Evolutionary conservation across 2,888 invertebrate species (phyloP).

Genomic region (Watsonalla binaria): DNA sequence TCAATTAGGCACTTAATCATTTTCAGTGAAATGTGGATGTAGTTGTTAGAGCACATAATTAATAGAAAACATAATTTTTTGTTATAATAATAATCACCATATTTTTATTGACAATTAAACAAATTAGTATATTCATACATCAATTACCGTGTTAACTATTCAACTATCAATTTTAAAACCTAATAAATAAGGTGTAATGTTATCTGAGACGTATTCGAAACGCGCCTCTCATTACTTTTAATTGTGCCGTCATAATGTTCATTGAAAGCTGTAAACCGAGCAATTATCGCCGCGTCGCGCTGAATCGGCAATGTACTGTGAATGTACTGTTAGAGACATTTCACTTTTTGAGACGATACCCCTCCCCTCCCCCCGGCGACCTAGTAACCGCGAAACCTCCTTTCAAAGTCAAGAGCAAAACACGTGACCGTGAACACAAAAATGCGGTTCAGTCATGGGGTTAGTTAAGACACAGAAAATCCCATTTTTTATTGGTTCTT

Average conservation of each 20-base stretch:
- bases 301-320: conserved; percentile 45
- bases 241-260: neutral
- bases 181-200: neutral
- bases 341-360: conserved; percentile 66
- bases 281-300: conserved; percentile 18
- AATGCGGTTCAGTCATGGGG: neutral
- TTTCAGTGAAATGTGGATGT: too few species aligned
- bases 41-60: too few species aligned
- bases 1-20: too few species aligned
- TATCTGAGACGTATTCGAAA: neutral
- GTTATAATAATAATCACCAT: too few species aligned
- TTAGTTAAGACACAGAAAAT: too few species aligned
- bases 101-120: too few species aligned
- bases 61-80: too few species aligned
- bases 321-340: conserved; percentile 58
- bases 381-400: conserved; percentile 62
- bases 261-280: conserved; percentile 10
- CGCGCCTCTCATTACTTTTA: neutral
- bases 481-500: too few species aligned
- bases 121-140: too few species aligned
- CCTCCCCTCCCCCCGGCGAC: conserved; percentile 24
- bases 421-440: conserved; percentile 15
- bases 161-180: too few species aligned
- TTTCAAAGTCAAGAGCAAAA: conserved; percentile 57
- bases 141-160: too few species aligned